phyloP scores from a whole-genome alignment of 2,113 vertebrate species.

The Odobenus rosmarus region DNA sequence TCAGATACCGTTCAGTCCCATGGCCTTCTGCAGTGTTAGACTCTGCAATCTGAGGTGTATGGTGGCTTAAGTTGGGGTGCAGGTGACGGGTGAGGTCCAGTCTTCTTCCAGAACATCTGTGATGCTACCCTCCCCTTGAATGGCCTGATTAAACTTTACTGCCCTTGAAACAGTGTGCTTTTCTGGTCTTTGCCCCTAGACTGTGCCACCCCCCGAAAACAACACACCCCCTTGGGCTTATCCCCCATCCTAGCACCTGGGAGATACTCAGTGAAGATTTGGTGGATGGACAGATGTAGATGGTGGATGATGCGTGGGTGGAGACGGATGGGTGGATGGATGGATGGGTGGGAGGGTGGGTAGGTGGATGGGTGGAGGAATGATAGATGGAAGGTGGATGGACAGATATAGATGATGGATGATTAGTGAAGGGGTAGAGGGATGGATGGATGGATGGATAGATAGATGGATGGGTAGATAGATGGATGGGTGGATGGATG shows the following conservation, averaged over 20 bases:
- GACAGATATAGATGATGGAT: too few relatives aligned
- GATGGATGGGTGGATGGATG: not conserved
- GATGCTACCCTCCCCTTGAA: not conserved
- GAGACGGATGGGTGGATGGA: too few relatives aligned
- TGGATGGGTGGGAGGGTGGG: not conserved
- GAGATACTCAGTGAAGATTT: not conserved
- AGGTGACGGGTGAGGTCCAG: rapidly evolving
- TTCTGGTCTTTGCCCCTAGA: not conserved
- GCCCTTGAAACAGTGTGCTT: not conserved
- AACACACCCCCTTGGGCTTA: not conserved
- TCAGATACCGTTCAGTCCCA: not conserved
- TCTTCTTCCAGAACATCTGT: not conserved
- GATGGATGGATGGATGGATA: not conserved
- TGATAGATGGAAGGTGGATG: rapidly evolving
- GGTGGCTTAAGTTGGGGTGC: too few relatives aligned
- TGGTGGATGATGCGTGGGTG: not conserved
- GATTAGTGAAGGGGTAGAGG: not conserved
- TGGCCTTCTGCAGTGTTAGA: not conserved
- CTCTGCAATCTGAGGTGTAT: not conserved
- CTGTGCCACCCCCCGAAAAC: not conserved
- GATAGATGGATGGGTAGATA: rapidly evolving
- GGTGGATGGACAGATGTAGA: not conserved
- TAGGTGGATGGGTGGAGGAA: rapidly evolving
- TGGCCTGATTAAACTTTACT: not conserved
- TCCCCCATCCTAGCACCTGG: not conserved